phyloP scores from a whole-genome alignment of 2,797 vertebrate genomes.

The Phaenicophaeus curvirostris region DNA sequence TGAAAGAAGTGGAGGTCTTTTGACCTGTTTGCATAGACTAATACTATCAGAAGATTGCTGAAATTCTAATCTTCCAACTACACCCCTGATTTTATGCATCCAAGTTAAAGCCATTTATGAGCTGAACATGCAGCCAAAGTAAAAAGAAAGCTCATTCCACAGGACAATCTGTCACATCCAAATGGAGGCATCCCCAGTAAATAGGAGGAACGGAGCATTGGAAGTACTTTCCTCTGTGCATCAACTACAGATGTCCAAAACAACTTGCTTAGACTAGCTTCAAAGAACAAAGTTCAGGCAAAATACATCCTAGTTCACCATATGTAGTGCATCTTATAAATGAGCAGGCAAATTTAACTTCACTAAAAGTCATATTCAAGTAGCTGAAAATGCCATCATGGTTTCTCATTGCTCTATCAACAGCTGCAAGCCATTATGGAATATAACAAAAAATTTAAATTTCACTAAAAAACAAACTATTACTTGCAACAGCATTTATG shows the following conservation, averaged over 20 bases:
- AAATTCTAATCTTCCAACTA: background rate
- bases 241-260: background rate
- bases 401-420: background rate
- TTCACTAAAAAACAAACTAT: background rate
- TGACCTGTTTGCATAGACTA: background rate
- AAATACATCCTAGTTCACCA: background rate
- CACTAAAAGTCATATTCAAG: background rate
- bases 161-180: background rate
- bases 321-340: background rate
- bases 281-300: background rate
- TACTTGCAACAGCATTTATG: background rate
- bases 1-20: background rate
- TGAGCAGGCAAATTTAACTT: background rate
- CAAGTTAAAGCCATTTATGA: background rate
- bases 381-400: background rate
- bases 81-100: background rate
- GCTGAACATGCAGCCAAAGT: background rate
- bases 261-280: background rate
- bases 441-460: background rate
- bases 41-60: background rate
- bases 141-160: background rate
- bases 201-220: background rate
- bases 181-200: background rate
- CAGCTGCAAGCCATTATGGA: conserved; percentile 16
- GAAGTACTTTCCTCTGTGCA: background rate